These are phyloP conservation scores for Cyprinodon diabolis DNA, from an alignment of 2,797 vertebrate genomes.

Conservation along the genomic window DNA sequence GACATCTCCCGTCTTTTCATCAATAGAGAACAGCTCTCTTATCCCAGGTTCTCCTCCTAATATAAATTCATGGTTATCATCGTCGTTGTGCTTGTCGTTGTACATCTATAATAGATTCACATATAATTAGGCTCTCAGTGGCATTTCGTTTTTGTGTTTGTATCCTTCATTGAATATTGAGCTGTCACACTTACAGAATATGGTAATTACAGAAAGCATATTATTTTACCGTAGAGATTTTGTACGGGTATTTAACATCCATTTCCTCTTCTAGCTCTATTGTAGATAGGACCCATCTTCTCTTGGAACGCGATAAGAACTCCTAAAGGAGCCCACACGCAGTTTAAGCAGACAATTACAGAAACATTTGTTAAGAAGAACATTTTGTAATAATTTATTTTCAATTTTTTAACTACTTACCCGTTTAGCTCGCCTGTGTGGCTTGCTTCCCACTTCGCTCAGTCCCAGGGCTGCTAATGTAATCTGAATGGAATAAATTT, in stretches of 20 bases:
- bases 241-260: conserved; percentile 52
- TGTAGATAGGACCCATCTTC: conserved; percentile 86
- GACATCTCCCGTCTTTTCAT: conserved; percentile 59
- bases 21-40: conserved; percentile 73
- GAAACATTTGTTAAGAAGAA: background rate
- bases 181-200: background rate
- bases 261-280: conserved; percentile 82
- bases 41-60: conserved; percentile 80
- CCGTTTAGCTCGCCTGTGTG: conserved; percentile 27
- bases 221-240: conserved; percentile 64
- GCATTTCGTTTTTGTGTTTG: background rate
- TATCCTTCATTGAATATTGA: background rate
- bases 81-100: conserved; percentile 53
- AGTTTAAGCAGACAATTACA: background rate
- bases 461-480: conserved; percentile 22
- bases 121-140: background rate
- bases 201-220: too few species aligned
- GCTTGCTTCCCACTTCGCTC: background rate
- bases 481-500: conserved; percentile 42
- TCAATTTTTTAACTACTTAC: conserved; percentile 47
- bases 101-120: conserved; percentile 74
- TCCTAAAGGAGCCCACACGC: conserved; percentile 58
- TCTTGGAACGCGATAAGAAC: conserved; percentile 77
- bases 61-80: conserved; percentile 44
- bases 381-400: background rate